These are phyloP conservation scores for Leucoptera coffeella DNA, from an alignment of 2,888 invertebrate genomes.

Conservation along the genomic window DNA sequence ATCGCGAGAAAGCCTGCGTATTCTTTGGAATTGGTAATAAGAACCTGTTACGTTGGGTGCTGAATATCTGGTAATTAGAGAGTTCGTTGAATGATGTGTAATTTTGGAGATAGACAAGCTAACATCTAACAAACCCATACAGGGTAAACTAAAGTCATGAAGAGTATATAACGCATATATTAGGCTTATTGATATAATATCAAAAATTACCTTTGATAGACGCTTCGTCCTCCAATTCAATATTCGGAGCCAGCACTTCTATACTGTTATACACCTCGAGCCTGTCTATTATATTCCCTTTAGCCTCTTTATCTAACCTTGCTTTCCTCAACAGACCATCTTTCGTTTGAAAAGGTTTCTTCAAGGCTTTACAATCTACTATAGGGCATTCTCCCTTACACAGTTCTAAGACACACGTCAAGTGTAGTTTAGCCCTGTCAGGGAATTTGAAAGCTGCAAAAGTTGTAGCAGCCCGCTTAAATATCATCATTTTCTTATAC, in stretches of 20 bases:
- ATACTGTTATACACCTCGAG: constrained; percentile 76
- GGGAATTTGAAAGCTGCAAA: constrained; percentile 83
- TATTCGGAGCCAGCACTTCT: constrained; percentile 72
- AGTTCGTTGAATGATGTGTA: too few species aligned
- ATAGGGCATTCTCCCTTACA: constrained; percentile 65
- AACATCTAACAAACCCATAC: too few species aligned
- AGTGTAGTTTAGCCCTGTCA: constrained; percentile 68
- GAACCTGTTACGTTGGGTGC: too few species aligned
- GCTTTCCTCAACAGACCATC: constrained; percentile 39
- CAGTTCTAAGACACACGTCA: constrained; percentile 71
- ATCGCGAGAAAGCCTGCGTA: too few species aligned
- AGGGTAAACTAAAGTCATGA: too few species aligned
- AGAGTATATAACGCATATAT: too few species aligned
- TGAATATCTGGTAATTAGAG: too few species aligned
- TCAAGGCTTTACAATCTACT: constrained; percentile 46
- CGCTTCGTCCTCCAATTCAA: constrained; percentile 61
- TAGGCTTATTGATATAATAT: too few species aligned
- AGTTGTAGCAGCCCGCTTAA: constrained; percentile 50
- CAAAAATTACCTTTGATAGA: constrained; percentile 32
- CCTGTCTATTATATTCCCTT: constrained; percentile 56
- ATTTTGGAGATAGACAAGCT: too few species aligned
- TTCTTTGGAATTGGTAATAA: too few species aligned
- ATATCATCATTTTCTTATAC: constrained; percentile 43
- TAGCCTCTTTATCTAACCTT: constrained; percentile 41
- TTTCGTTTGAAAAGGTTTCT: constrained; percentile 35